phyloP scores from a whole-genome alignment of 2,797 vertebrate genomes.

The Syndactyla subalaris region DNA sequence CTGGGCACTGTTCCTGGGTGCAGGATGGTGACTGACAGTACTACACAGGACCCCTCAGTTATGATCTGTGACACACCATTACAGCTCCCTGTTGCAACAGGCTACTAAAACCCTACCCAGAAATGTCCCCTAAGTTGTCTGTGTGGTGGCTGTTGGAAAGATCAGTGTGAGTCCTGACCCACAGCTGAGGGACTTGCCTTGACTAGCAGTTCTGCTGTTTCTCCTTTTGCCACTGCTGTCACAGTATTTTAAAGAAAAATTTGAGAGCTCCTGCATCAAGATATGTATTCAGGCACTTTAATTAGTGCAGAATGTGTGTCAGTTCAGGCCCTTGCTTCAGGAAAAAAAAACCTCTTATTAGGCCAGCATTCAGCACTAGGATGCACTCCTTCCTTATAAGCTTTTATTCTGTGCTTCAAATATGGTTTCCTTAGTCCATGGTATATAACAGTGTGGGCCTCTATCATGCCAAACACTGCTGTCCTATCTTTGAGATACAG shows the following conservation, averaged over 20 bases:
- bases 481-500: background rate
- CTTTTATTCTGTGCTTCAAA: background rate
- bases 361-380: background rate
- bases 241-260: background rate
- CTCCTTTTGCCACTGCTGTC: background rate
- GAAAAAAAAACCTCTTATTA: background rate
- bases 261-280: background rate
- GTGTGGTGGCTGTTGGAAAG: rapidly evolving
- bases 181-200: background rate
- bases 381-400: background rate
- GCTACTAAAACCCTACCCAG: background rate
- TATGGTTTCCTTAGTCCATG: background rate
- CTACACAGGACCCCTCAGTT: background rate
- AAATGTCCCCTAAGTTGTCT: background rate
- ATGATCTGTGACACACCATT: background rate
- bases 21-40: background rate
- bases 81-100: background rate
- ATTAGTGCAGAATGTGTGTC: background rate
- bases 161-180: background rate
- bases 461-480: background rate
- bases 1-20: background rate
- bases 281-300: background rate
- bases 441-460: background rate
- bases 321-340: background rate
- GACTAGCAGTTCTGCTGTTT: background rate